Evolutionary conservation across 2,888 invertebrate genomes (phyloP).

Genomic region (Apodemia zela): DNA sequence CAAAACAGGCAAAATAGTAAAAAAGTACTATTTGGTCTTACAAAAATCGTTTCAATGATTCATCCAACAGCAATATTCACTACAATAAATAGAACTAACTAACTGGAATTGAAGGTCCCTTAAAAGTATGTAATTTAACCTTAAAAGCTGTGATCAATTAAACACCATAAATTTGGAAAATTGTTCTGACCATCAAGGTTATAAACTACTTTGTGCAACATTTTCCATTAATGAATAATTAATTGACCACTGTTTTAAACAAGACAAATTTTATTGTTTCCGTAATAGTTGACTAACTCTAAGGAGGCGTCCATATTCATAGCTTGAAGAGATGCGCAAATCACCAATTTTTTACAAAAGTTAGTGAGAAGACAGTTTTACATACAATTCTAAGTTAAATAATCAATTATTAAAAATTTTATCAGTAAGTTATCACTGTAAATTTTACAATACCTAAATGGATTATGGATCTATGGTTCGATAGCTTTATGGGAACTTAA

Average conservation of each 20-base stretch:
- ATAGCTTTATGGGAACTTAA: slow-evolving; percentile 72
- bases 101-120: slow-evolving; percentile 80
- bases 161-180: slow-evolving; percentile 36
- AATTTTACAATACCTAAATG: slow-evolving; percentile 59
- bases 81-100: slow-evolving; percentile 79
- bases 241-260: slow-evolving; percentile 72
- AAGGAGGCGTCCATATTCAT: slow-evolving; percentile 76
- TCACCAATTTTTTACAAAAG: slow-evolving; percentile 70
- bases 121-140: slow-evolving; percentile 76
- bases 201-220: slow-evolving; percentile 25
- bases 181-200: background rate
- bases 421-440: slow-evolving; percentile 55
- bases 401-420: slow-evolving; percentile 55
- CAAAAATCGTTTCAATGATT: slow-evolving; percentile 64
- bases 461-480: slow-evolving; percentile 45
- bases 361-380: slow-evolving; percentile 59
- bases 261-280: slow-evolving; percentile 75
- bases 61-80: slow-evolving; percentile 66
- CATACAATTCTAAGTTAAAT: slow-evolving; percentile 56
- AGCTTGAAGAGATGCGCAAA: slow-evolving; percentile 74
- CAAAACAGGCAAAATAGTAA: slow-evolving; percentile 67
- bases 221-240: slow-evolving; percentile 47
- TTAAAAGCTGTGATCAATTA: slow-evolving; percentile 70
- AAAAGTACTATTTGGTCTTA: slow-evolving; percentile 76
- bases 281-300: slow-evolving; percentile 74